Base-by-base conservation (phyloP, 1,140 invertebrate species). In the Aphaenogaster rudis region DNA sequence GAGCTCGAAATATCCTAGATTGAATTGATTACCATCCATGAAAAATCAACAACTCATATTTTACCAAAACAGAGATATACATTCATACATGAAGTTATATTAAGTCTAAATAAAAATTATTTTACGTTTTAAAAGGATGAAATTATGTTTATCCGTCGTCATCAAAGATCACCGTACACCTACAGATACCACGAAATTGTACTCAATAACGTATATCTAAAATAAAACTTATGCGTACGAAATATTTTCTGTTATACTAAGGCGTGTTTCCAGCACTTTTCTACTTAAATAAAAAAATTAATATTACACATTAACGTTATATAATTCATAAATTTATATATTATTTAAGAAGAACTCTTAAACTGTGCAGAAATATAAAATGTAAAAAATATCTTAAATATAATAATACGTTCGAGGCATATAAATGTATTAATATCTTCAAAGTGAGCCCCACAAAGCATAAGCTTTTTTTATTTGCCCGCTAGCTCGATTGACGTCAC, bases 11-110 rank as follows among this genome's bases (percentile, higher is more conserved):
- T 63, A 76, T 61, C 28, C 69, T 84, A 84, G 57, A 76, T 48
- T 48, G 80, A 84, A 84, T 84, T 74, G 69, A 84, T 84, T 74
- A 76, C 13, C 17, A 39, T 84, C n/a, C 54, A 33, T 33, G 69
- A 76, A 76, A 84, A 84, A 76, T 17, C 80, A 76, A 74, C 67
- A 59, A 74, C 66, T 76, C 45, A n/a, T 21, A 50, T 59, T 82
- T 74, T 48, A 21, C 28, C 54, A 61, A 61, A 74, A 81, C 50
- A 15, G 21, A 54, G 36, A 50, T n/a, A 15, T 36, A 72, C 13
- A 17, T 63, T 48, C 54, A 13, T 21, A 28, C 54, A 3, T 50
- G 54, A 48, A 57, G 48, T 28, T 71, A 54, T 39, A 81, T 71
- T 42, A 69, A 71, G 48, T 69, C 54, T 28, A 74, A 71, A 82